Percentiles rank a stretch among this genome's conserved stretches.
phyloP scores from a whole-genome alignment of 2,113 vertebrate species.

The Erinaceus europaeus region DNA sequence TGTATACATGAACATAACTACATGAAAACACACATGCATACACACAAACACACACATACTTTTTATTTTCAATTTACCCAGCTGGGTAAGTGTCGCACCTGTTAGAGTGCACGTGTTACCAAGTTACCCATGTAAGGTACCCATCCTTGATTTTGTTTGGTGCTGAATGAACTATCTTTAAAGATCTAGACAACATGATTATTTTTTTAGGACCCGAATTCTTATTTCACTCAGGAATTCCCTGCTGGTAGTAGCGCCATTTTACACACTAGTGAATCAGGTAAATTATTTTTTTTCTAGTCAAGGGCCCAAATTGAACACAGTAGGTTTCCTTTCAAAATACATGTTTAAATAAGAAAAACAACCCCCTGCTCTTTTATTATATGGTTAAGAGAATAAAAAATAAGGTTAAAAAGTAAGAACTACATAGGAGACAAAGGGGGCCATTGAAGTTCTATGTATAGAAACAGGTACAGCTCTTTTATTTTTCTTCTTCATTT shows the following conservation, averaged over 20 bases:
- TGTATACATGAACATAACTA: neutral
- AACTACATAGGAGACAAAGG: neutral
- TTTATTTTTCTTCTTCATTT: conserved; percentile 19
- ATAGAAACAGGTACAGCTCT: neutral
- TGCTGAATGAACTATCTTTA: neutral
- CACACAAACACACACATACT: neutral
- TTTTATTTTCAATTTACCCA: neutral
- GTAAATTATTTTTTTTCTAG: conserved; percentile 40
- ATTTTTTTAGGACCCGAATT: neutral
- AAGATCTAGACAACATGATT: neutral
- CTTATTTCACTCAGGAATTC: neutral
- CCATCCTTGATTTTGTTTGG: neutral
- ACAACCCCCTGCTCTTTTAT: neutral
- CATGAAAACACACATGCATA: neutral
- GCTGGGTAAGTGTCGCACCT: too few relatives aligned
- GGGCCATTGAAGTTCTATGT: neutral
- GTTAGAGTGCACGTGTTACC: too few relatives aligned
- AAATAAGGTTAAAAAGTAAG: conserved; percentile 8
- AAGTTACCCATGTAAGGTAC: neutral
- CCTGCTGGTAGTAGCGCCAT: neutral
- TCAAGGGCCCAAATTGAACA: neutral
- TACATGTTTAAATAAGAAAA: conserved; percentile 11
- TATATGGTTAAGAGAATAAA: conserved; percentile 6
- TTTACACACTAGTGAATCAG: neutral
- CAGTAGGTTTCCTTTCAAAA: conserved; percentile 27